Base-by-base conservation (phyloP, 2,797 vertebrate species). In the Naso thynnoides region DNA sequence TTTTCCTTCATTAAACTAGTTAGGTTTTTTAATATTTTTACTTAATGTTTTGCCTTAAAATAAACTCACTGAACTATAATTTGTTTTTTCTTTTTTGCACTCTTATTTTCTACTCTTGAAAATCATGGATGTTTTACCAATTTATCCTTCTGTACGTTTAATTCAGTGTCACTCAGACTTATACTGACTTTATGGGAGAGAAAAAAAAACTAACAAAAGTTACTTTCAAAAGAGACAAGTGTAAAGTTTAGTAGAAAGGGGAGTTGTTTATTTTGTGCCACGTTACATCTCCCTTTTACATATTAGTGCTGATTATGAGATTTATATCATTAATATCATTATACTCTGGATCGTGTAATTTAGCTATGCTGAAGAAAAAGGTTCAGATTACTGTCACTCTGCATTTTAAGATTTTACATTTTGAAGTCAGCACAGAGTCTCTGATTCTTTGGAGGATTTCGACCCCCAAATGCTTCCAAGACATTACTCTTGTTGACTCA, bases 401-500 rank as follows among this genome's bases (percentile, higher is more conserved):
- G 23, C 16, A 7, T 26, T 10, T 68, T 26, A 36, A 48, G n/a
- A 54, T 27, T 33, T 41, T 10, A 33, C 3, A 10, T 15, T 33
- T 6, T 21, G 8, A 27, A 18, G 6, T 60, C 36, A 64, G 42
- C 38, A 27, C 23, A 41, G 6, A 18, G 11, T 31, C 9, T 15
- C 11, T 16, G 49, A 39, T 41, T 41, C 52, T 58, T 8, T 33
- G 21, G 31, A 27, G 61, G 59, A 60, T 64, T 61, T 7, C 21
- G 1, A 68, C 7, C 11, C 24, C 19, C 18, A 18, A 41, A 31
- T 3, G 26, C 49, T 21, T 76, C 72, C 42, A 65, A 54, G 19
- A 19, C 54, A n/a, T 75, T 29, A 55, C 60, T 52, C 42, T 60
- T 50, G 36, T 67, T 36, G 60, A 70, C 54, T 78, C 72, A 23